Evolutionary conservation across 2,797 vertebrate species (phyloP).

Genomic region (Xenopus petersii): DNA sequence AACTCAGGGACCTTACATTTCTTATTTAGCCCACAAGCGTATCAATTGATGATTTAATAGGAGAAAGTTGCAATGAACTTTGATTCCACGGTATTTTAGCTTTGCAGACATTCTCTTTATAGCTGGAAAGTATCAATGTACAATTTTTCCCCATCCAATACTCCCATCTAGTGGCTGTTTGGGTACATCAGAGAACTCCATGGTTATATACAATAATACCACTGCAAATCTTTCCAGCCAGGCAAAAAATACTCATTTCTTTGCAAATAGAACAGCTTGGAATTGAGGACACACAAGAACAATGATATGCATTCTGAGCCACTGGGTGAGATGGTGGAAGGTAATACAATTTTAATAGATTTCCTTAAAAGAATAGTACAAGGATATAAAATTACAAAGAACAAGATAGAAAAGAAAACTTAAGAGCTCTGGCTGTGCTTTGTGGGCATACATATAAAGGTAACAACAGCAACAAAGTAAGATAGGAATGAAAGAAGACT

Average conservation of each 20-base stretch:
- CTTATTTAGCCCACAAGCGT: constrained; percentile 48
- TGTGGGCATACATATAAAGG: too few species aligned
- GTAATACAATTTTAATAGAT: background rate
- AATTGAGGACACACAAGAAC: background rate
- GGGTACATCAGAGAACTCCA: background rate
- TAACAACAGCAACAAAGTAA: too few species aligned
- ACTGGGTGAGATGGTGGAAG: background rate
- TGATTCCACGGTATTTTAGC: constrained; percentile 45
- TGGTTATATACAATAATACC: constrained; percentile 4
- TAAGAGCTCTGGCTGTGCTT: too few species aligned
- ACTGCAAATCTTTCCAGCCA: background rate
- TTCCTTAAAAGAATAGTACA: too few species aligned
- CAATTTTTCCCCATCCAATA: constrained; percentile 36
- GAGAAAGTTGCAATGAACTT: constrained; percentile 49
- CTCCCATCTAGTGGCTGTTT: constrained; percentile 42
- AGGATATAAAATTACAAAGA: too few species aligned
- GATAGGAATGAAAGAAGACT: too few species aligned
- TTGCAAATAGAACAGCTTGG: background rate
- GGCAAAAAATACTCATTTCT: background rate
- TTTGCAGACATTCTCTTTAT: constrained; percentile 29
- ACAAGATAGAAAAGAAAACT: too few species aligned
- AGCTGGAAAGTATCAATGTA: background rate
- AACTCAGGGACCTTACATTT: constrained; percentile 43
- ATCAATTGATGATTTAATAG: constrained; percentile 48
- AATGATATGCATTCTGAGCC: background rate